These are phyloP conservation scores for Columba livia DNA, from an alignment of 2,113 vertebrate species.

Conservation along the genomic window DNA sequence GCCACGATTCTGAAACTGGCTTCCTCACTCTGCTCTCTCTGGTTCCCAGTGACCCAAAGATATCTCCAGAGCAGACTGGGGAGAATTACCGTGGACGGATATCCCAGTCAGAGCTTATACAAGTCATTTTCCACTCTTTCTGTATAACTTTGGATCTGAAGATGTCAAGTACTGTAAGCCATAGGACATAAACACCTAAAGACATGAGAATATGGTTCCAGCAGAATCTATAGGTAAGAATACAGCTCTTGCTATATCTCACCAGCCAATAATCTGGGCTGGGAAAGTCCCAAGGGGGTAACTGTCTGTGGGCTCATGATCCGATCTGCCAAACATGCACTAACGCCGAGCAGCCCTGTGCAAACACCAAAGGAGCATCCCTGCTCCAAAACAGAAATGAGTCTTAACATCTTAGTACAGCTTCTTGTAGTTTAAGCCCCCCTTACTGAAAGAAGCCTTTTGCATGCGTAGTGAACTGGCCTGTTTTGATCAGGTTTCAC, in stretches of 20 bases:
- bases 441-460: background rate
- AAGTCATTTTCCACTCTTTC: background rate
- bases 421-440: background rate
- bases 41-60: background rate
- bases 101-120: background rate
- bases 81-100: fast-evolving
- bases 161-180: background rate
- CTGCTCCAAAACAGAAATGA: background rate
- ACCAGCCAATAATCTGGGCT: background rate
- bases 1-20: background rate
- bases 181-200: background rate
- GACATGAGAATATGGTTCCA: background rate
- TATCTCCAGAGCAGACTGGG: background rate
- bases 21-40: background rate
- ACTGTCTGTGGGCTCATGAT: background rate
- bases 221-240: background rate
- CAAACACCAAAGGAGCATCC: background rate
- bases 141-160: background rate
- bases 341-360: background rate
- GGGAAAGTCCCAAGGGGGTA: background rate
- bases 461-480: background rate
- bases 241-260: background rate
- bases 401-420: background rate
- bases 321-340: background rate
- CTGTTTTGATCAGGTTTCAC: background rate